Base-by-base conservation (phyloP, 2,888 invertebrate species). In the Steromphala cineraria region DNA sequence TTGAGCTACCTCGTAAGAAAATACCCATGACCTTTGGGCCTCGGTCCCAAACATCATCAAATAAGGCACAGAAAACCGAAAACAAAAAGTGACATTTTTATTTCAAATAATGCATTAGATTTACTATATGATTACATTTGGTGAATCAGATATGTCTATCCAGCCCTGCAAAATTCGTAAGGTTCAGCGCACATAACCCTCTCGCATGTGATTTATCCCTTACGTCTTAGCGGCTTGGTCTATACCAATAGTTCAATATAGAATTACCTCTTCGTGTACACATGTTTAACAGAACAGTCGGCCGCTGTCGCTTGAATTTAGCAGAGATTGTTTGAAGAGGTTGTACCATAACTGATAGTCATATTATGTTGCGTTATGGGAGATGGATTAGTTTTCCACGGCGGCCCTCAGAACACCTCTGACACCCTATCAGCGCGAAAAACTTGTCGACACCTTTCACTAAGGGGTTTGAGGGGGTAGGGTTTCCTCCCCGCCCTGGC, bases 371-470 rank as follows among this genome's bases (percentile, higher is more conserved):
- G 71, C 71, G 17, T 36, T 31, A 36, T 31, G 19, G 28, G 17
- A 19, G 28, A 31, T 19, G 40, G 71, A 71, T 71, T 71, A 71
- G 28, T 19, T 71, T 71, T 36, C 71, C n/a, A 36, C 19, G 19
- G 71, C 40, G 71, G 71, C 71, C 19, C 28, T 71, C 71, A 3
- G 31, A 36, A 71, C 71, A 71, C 71, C 71, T 71, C 71, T 71
- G 71, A 71, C 71, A 71, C 71, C 28, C 28, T 71, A 71, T 71
- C 71, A 36, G 19, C 71, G 36, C 17, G 71, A 36, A 71, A 71
- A 71, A 71, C 40, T 40, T 71, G 71, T 71, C 71, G 31, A 71
- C 71, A 71, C 71, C 71, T 71, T 71, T 71, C 71, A 40, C 71
- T 40, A 19, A 19, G 28, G 2, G 36, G 71, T 71, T 71, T 71